Base-by-base conservation (phyloP, 2,797 vertebrate species). In the Chaenodraco wilsoni region DNA sequence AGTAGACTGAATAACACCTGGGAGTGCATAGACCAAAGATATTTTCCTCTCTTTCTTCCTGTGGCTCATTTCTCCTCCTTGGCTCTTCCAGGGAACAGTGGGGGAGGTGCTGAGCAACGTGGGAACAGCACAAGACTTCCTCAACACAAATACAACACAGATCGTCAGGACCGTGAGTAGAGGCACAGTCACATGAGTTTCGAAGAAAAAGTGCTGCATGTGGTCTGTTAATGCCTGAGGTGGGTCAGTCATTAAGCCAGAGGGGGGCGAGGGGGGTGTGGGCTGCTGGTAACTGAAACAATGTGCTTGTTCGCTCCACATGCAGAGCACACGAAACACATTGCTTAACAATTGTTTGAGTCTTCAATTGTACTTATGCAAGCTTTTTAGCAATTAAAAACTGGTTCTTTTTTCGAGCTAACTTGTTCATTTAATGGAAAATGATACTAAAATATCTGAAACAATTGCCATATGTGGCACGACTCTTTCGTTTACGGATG, bases 161-260 rank as follows among this genome's bases (percentile, higher is more conserved):
- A 92, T 96, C 56, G 72, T 96, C 74, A 93, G 94, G 88, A 91
- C 78, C 0, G 96, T 97, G 91, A 96, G 96, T 93, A 87, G 59
- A 80, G 79, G 57, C 67, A 54, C 3, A 82, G 88, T 91, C 89
- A 90, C 91, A 92, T 92, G 89, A 89, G 83, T 27, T 27, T 11
- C 0, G 56, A 59, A 49, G 71, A 58, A 76, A 75, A 57, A 69
- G 71, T 67, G 70, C 74, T 78, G 59, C 86, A 81, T 87, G 81
- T 84, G 86, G 65, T 78, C 69, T 74, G 65, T 51, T 86, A 87
- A 88, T 82, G 85, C 85, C 74, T 50, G 70, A 71, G 77, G 72
- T 74, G 17, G 14, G 72, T 86, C 83, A 89, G 65, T 81, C 66
- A 58, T 80, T 86, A 71, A 79, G 71, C 76, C 45, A 12, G 54